A percentile compares a stretch with the other conserved stretches of the same genome.
These are phyloP conservation scores for Lepus americanus DNA, from an alignment of 2,113 vertebrate species.

Conservation along the genomic window DNA sequence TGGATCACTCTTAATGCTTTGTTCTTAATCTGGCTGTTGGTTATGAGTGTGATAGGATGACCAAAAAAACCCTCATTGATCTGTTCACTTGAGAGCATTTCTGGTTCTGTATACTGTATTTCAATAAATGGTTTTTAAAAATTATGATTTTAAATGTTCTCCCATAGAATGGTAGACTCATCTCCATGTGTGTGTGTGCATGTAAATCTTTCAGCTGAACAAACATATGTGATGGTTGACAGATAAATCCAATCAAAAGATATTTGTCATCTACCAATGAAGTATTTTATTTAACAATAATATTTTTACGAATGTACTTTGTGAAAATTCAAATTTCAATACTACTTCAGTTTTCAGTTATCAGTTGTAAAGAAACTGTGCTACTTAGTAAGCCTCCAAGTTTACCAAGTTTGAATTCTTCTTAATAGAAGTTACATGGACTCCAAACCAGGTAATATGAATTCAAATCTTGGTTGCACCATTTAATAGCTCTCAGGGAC, in stretches of 20 bases:
- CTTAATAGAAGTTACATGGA: not conserved
- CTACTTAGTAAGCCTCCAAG: not conserved
- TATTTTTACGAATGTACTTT: not conserved
- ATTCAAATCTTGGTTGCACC: not conserved
- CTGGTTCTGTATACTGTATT: no score
- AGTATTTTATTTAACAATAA: not conserved
- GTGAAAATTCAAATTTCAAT: constrained; percentile 15
- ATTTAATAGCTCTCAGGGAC: not conserved
- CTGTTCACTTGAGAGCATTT: no score
- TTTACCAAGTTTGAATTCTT: not conserved
- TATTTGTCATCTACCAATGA: not conserved
- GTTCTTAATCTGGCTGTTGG: no score
- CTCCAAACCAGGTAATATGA: not conserved
- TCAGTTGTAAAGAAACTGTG: not conserved
- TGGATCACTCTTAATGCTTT: no score
- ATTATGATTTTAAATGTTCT: not conserved
- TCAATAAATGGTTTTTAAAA: not conserved
- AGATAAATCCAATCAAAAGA: not conserved
- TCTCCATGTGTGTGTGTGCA: not conserved
- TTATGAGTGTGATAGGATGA: no score
- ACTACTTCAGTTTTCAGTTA: not conserved
- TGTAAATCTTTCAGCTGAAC: not conserved
- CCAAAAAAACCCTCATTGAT: no score
- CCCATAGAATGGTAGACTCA: not conserved
- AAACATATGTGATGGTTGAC: not conserved